Base-by-base conservation (phyloP, 2,797 vertebrate genomes). In the Clarias platycephalus region DNA sequence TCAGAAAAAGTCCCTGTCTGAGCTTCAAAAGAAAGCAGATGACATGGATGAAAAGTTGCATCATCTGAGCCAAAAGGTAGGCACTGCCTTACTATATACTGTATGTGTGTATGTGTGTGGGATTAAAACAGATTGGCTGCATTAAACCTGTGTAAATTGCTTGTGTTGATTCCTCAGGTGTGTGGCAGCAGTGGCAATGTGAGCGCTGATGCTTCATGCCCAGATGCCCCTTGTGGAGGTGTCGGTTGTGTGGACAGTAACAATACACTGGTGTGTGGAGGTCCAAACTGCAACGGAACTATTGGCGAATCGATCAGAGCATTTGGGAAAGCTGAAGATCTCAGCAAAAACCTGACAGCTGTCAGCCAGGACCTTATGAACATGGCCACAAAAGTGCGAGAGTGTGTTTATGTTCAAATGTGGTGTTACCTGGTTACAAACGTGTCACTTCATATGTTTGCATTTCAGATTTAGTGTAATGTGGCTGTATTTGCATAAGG, bases 31-130 rank as follows among this genome's bases (percentile, higher is more conserved):
- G n/a, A 94, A 94, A n/a, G 84, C 90, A 49, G 72, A 90, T 1
- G 88, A 92, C 13, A 89, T 97, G 71, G 85, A 93, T 7, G 83
- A 89, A 68, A 91, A 70, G 12, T 68, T 95, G 40, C 80, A 88
- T 2, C n/a, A 88, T 18, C 92, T 97, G 83, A 96, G 94, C 34
- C 77, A 95, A 83, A 95, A 94, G 94, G 96, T 95, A 86, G 60
- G 49, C 13, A 20, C 53, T 18, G 26, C 26, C 1, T 2, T 53
- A 71, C 24, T 62, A 37, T 5, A 37, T 24, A n/a, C n/a, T n/a
- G n/a, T n/a, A 49, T 34, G 24, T 40, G 37, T 44, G 6, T 20
- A 8, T 44, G 62, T 5, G 37, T 24, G 55, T 62, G 34, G 31
- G 4, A 40, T 24, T 5, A 63, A 24, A 37, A 28, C n/a, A 80